Evolutionary conservation across 2,888 invertebrate genomes (phyloP).

Genomic region (Andricus curvator): DNA sequence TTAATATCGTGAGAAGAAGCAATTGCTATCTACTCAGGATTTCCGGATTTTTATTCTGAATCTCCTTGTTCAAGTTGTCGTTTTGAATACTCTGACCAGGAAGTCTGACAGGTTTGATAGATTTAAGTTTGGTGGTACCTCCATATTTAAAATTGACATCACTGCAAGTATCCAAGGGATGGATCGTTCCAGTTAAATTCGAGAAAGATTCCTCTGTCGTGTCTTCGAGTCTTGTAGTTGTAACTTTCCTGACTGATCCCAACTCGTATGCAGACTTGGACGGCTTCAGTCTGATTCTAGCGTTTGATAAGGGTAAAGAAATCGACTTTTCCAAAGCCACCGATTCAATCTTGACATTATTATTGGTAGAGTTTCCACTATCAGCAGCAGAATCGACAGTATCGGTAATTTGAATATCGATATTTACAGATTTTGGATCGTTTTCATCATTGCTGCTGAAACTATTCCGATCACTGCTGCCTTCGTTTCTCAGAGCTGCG

Average conservation of each 20-base stretch:
- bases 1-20: constrained; percentile 57
- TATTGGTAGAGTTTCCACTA: constrained; percentile 51
- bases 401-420: constrained; percentile 77
- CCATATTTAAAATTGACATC: constrained; percentile 90
- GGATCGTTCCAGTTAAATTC: constrained; percentile 76
- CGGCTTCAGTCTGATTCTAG: constrained; percentile 71
- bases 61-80: constrained; percentile 66
- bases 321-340: constrained; percentile 70
- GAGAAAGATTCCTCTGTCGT: constrained; percentile 79
- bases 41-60: constrained; percentile 67
- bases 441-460: constrained; percentile 70
- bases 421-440: constrained; percentile 74
- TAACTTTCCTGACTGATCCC: constrained; percentile 74
- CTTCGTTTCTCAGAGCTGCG: constrained; percentile 68
- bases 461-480: constrained; percentile 58
- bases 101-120: constrained; percentile 81
- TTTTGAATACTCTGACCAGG: constrained; percentile 58
- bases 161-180: constrained; percentile 87
- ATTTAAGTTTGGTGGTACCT: constrained; percentile 89
- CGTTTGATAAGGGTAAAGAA: constrained; percentile 71
- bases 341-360: constrained; percentile 64
- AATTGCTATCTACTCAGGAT: constrained; percentile 74
- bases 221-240: constrained; percentile 76
- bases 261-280: constrained; percentile 76
- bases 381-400: constrained; percentile 44